A percentile compares a stretch with the other conserved stretches of the same genome.
Evolutionary conservation across 2,797 vertebrate species (phyloP).

Genomic region (Betta splendens): DNA sequence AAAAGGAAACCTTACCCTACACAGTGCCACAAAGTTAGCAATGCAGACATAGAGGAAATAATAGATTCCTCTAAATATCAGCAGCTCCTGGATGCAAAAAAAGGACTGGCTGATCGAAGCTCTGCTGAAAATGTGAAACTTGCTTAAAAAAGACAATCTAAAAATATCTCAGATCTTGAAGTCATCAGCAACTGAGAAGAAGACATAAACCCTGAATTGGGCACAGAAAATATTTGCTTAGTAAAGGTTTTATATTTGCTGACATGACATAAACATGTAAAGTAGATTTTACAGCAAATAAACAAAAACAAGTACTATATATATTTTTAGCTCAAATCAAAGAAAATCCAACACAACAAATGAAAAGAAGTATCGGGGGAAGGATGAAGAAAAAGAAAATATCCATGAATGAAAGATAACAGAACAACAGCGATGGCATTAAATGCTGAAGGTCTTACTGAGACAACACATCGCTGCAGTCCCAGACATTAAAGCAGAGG

Average conservation of each 20-base stretch:
- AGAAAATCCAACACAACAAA: neutral
- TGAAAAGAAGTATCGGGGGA: conserved; percentile 19
- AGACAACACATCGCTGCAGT: conserved; percentile 13
- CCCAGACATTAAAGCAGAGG: conserved; percentile 16
- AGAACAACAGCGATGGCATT: conserved; percentile 20
- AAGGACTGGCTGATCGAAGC: neutral
- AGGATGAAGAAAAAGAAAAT: conserved; percentile 2
- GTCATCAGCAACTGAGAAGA: too few relatives aligned
- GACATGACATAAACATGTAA: too few relatives aligned
- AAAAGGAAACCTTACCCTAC: neutral
- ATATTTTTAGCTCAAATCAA: neutral
- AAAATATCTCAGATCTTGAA: too few relatives aligned
- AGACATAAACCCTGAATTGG: neutral
- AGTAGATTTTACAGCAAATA: too few relatives aligned
- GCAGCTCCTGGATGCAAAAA: neutral
- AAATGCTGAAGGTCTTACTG: conserved; percentile 15
- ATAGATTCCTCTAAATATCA: neutral
- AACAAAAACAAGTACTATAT: neutral
- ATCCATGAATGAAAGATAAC: conserved; percentile 18
- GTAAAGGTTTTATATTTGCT: too few relatives aligned
- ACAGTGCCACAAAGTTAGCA: neutral
- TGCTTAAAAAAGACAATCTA: too few relatives aligned
- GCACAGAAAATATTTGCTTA: neutral
- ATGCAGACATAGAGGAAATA: neutral
- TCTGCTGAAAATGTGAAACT: too few relatives aligned